A percentile compares a stretch with the other conserved stretches of the same genome.
phyloP scores from a whole-genome alignment of 2,888 invertebrate species.

The Ophion slaviceki region DNA sequence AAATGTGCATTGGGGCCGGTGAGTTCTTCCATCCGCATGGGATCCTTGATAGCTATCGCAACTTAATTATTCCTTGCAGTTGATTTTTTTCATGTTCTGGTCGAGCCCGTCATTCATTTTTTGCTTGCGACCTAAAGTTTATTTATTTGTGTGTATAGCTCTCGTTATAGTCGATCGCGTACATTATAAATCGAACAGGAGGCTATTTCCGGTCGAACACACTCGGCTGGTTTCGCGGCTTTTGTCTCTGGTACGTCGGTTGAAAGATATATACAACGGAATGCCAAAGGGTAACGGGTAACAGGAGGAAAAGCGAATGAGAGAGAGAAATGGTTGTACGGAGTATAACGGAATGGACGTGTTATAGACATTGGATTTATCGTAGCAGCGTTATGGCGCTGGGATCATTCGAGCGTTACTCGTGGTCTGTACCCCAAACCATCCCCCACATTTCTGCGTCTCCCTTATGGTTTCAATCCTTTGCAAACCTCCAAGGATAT shows the following conservation, averaged over 20 bases:
- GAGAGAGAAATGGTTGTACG: constrained; percentile 7
- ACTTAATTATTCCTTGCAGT: neutral
- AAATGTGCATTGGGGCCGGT: neutral
- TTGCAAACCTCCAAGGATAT: constrained; percentile 48
- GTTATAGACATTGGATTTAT: constrained; percentile 56
- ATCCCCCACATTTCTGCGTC: neutral
- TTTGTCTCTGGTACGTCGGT: constrained; percentile 37
- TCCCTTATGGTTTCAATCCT: constrained; percentile 13
- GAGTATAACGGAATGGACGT: constrained; percentile 30
- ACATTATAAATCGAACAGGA: constrained; percentile 43
- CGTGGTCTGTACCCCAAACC: constrained; percentile 38
- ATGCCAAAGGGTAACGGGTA: constrained; percentile 25
- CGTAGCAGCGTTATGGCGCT: constrained; percentile 45
- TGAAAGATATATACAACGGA: constrained; percentile 30
- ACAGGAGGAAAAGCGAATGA: neutral
- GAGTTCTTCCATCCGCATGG: too few species aligned
- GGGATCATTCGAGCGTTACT: constrained; percentile 55
- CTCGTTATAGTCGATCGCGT: neutral
- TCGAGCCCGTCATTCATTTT: neutral
- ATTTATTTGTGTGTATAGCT: neutral
- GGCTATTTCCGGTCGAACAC: constrained; percentile 47
- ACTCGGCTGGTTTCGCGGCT: constrained; percentile 28
- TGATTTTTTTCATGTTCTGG: too few species aligned
- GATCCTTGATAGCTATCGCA: neutral
- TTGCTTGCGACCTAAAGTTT: neutral